phyloP scores from a whole-genome alignment of 2,888 invertebrate species.

The Resseliella maxima region DNA sequence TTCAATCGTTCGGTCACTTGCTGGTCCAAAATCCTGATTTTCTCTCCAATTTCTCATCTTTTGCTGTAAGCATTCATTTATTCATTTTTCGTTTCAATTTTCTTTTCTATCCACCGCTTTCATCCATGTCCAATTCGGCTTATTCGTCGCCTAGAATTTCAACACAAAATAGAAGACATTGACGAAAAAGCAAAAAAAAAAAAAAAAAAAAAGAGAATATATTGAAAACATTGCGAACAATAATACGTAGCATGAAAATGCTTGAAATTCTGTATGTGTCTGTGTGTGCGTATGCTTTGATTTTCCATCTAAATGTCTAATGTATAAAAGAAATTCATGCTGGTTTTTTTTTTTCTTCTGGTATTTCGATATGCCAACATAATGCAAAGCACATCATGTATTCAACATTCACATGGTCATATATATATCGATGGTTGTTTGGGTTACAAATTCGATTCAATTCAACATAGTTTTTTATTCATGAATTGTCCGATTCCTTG shows the following conservation, averaged over 20 bases:
- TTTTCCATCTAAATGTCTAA: not conserved
- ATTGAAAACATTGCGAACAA: not conserved
- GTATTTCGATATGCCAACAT: not conserved
- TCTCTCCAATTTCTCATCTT: not conserved
- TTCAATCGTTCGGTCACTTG: not conserved
- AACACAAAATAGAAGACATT: too few relatives aligned
- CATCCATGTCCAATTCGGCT: too few relatives aligned
- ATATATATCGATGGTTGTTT: not conserved
- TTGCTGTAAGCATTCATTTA: too few relatives aligned
- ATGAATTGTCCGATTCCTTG: not conserved
- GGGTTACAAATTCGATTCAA: not conserved
- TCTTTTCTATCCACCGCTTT: too few relatives aligned
- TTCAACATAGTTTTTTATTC: not conserved
- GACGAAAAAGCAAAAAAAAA: too few relatives aligned
- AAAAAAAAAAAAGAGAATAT: not conserved
- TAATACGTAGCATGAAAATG: not conserved
- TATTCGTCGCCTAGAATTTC: too few relatives aligned
- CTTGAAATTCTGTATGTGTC: not conserved
- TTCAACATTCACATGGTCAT: not conserved
- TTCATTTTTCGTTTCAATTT: too few relatives aligned
- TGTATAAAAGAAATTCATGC: slow-evolving; percentile 15
- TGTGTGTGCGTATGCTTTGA: not conserved
- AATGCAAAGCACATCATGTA: not conserved
- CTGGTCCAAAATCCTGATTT: not conserved
- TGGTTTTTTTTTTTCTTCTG: too few relatives aligned